Evolutionary conservation across 2,113 vertebrate species (phyloP).

Genomic region (Burhinus bistriatus): DNA sequence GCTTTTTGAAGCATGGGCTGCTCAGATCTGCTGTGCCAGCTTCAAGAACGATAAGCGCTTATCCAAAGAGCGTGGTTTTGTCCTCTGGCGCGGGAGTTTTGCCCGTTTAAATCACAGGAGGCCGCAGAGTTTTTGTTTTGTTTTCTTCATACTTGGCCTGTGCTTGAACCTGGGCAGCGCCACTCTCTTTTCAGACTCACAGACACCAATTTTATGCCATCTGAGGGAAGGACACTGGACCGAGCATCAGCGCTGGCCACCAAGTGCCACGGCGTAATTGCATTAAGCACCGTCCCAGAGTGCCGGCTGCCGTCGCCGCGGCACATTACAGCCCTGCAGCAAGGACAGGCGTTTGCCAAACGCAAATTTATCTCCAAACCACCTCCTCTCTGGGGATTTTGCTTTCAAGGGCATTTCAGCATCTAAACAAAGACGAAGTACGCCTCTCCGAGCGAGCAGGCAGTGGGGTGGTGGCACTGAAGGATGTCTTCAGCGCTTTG

Average conservation of each 20-base stretch:
- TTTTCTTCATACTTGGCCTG: not conserved
- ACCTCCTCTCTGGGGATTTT: not conserved
- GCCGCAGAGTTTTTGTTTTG: not conserved
- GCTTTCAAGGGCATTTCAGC: conserved; percentile 6
- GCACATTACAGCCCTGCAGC: not conserved
- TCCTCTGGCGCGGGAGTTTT: not conserved
- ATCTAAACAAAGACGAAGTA: not conserved
- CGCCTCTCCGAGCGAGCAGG: not conserved
- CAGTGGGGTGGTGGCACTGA: not conserved
- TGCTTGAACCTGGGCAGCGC: not conserved
- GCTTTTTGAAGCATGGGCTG: conserved; percentile 54
- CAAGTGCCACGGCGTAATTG: accelerated
- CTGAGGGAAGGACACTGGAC: not conserved
- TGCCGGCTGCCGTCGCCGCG: accelerated
- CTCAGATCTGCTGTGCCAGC: conserved; percentile 31
- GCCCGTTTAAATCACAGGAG: not conserved
- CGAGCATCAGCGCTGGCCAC: accelerated
- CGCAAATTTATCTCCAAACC: not conserved
- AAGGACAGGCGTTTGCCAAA: not conserved
- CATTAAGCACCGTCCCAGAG: not conserved
- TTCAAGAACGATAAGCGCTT: not conserved
- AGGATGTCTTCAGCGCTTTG: not conserved
- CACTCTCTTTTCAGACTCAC: accelerated
- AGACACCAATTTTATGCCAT: not conserved
- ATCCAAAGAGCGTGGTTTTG: not conserved